Conservation (phyloP, 2,888 invertebrate genomes). For the Arctia plantaginis region DNA sequence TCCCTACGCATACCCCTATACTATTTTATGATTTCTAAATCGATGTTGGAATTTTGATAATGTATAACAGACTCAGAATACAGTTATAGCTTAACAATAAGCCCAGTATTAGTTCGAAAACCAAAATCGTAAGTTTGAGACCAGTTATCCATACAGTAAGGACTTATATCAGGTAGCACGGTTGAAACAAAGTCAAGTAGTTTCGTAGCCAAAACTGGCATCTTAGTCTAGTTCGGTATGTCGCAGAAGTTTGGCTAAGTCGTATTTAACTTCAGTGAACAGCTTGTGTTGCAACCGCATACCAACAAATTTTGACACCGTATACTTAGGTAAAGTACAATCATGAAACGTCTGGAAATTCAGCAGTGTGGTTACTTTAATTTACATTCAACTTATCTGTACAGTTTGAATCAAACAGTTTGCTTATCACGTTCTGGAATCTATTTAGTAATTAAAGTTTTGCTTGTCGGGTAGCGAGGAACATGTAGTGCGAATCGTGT, state of each 20-base stretch:
- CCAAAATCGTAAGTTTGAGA: slow-evolving; percentile 33
- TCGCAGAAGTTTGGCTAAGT: slow-evolving; percentile 79
- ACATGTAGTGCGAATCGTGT: slow-evolving; percentile 27
- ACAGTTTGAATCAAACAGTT: slow-evolving; percentile 58
- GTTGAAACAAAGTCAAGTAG: slow-evolving; percentile 65
- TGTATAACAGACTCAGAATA: slow-evolving; percentile 12
- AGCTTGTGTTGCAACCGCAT: slow-evolving; percentile 80
- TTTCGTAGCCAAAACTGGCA: slow-evolving; percentile 71
- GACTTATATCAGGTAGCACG: slow-evolving; percentile 48
- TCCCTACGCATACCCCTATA: neutral
- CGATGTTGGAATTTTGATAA: slow-evolving; percentile 7
- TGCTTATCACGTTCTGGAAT: slow-evolving; percentile 57
- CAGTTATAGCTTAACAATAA: slow-evolving; percentile 15
- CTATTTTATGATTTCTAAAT: slow-evolving; percentile 17
- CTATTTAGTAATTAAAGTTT: slow-evolving; percentile 59
- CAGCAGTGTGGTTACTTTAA: slow-evolving; percentile 56
- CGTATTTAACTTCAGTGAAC: slow-evolving; percentile 81
- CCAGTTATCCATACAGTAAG: slow-evolving; percentile 23
- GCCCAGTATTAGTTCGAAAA: slow-evolving; percentile 20
- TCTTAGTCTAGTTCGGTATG: slow-evolving; percentile 77
- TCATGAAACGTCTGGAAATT: slow-evolving; percentile 53
- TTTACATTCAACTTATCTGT: slow-evolving; percentile 64
- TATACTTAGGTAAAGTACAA: slow-evolving; percentile 66
- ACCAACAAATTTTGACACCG: slow-evolving; percentile 82
- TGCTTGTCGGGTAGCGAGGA: slow-evolving; percentile 36